These are phyloP conservation scores for Saccostrea echinata DNA, from an alignment of 1,140 invertebrate genomes.

Conservation along the genomic window DNA sequence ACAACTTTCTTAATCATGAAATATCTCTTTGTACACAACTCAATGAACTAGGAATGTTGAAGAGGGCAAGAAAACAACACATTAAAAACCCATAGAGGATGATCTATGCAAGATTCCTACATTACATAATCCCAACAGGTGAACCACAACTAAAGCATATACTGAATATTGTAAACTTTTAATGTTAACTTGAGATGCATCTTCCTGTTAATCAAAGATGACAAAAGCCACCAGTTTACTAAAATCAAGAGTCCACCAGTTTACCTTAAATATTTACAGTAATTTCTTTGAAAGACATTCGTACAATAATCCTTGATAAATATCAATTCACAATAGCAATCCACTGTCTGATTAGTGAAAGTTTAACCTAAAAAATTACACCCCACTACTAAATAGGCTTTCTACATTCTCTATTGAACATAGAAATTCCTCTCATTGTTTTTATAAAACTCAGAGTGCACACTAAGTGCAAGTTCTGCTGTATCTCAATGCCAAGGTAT, in stretches of 20 bases:
- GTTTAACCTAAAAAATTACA: neutral
- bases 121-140: conserved; percentile 25
- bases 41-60: conserved; percentile 28
- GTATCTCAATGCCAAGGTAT: neutral
- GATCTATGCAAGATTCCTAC: conserved; percentile 5
- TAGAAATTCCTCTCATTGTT: neutral
- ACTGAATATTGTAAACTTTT: conserved; percentile 2
- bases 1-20: conserved; percentile 25
- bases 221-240: conserved; percentile 30
- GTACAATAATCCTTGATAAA: neutral
- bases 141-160: neutral
- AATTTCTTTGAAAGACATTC: neutral
- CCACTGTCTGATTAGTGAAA: neutral
- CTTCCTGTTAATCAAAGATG: neutral
- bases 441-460: neutral
- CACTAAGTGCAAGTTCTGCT: conserved; percentile 6
- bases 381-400: neutral
- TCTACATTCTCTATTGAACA: neutral
- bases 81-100: conserved; percentile 4
- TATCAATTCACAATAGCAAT: neutral
- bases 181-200: neutral
- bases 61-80: conserved; percentile 7
- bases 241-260: conserved; percentile 6
- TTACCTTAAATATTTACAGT: neutral
- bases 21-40: conserved; percentile 35